Conservation (phyloP, 2,113 vertebrate genomes). For the Rhinogobius similis region DNA sequence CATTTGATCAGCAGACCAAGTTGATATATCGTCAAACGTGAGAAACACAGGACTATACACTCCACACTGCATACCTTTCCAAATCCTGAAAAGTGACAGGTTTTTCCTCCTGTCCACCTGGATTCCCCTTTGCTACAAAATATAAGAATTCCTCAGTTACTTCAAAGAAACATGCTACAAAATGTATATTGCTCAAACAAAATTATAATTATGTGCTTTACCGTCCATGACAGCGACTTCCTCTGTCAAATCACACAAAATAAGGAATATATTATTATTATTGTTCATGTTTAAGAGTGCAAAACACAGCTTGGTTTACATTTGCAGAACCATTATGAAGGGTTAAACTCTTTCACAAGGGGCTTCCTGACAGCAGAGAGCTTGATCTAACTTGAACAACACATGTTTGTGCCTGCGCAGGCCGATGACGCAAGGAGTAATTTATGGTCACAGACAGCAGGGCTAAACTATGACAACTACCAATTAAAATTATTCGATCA, state of each 20-base stretch:
- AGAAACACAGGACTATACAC: background rate
- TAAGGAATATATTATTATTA: background rate
- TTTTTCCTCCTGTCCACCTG: constrained; percentile 59
- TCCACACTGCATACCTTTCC: constrained; percentile 55
- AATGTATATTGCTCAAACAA: background rate
- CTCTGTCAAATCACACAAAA: constrained; percentile 35
- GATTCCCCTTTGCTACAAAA: constrained; percentile 61
- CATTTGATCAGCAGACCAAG: background rate
- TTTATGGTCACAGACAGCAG: constrained; percentile 27
- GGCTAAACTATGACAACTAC: constrained; percentile 17
- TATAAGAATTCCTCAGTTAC: background rate
- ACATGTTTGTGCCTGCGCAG: constrained; percentile 45
- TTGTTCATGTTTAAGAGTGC: background rate
- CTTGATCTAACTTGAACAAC: constrained; percentile 22
- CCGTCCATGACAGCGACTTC: constrained; percentile 65
- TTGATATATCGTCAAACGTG: too few relatives aligned
- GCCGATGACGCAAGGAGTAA: constrained; percentile 64
- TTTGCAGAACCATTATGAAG: background rate
- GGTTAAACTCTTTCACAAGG: background rate
- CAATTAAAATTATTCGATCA: background rate
- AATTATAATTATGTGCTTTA: constrained; percentile 8
- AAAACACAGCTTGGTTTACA: background rate
- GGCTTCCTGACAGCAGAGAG: background rate
- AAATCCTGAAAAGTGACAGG: constrained; percentile 47
- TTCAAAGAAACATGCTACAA: background rate